A percentile compares a stretch with the other conserved stretches of the same genome.
phyloP scores from a whole-genome alignment of 2,888 invertebrate species.

The Sclerodermus sp. region DNA sequence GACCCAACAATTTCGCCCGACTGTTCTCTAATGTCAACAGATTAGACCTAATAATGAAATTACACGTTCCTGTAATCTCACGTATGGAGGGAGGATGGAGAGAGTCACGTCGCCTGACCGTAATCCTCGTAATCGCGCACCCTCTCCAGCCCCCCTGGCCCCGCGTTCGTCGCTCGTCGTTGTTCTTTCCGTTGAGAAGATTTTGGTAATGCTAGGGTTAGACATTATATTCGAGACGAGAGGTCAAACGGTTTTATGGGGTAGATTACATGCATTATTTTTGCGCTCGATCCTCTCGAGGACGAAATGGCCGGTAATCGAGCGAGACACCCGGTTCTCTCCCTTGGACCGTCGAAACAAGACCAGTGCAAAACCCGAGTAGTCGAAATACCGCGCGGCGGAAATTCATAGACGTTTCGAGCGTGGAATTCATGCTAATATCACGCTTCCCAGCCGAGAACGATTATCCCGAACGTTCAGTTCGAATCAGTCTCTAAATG shows the following conservation, averaged over 20 bases:
- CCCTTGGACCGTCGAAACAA: background rate
- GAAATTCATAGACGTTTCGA: background rate
- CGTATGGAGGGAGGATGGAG: too few species aligned
- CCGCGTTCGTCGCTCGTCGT: constrained; percentile 12
- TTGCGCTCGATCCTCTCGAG: constrained; percentile 37
- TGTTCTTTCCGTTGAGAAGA: constrained; percentile 20
- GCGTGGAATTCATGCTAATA: too few species aligned
- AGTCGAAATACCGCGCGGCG: background rate
- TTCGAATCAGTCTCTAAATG: too few species aligned
- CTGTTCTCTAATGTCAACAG: constrained; percentile 56
- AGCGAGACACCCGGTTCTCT: constrained; percentile 8
- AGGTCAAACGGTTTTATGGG: constrained; percentile 49
- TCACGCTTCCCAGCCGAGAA: too few species aligned
- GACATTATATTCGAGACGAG: constrained; percentile 42
- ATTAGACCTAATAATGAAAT: constrained; percentile 57
- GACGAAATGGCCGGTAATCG: constrained; percentile 41
- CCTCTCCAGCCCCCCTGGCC: constrained; percentile 2
- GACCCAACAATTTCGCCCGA: constrained; percentile 39
- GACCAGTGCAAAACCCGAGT: background rate
- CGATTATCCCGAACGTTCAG: too few species aligned
- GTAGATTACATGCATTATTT: constrained; percentile 56
- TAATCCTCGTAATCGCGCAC: constrained; percentile 42
- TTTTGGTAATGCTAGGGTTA: constrained; percentile 57
- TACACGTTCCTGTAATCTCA: constrained; percentile 51
- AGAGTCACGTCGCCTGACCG: constrained; percentile 41